phyloP scores from a whole-genome alignment of 2,888 invertebrate species.

The Micoletzkya japonica region DNA sequence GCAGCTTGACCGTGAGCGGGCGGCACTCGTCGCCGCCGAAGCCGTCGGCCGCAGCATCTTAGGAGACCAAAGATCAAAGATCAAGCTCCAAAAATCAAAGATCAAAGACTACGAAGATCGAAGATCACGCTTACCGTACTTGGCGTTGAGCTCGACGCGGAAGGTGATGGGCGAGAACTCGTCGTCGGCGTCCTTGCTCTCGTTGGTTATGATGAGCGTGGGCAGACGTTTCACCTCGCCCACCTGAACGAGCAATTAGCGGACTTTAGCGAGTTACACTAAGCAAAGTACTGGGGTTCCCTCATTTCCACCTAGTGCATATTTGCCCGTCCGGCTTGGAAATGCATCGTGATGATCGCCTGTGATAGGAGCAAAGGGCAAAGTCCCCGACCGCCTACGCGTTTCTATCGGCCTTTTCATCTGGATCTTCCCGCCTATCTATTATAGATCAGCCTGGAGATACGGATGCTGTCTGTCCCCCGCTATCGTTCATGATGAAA shows the following conservation, averaged over 20 bases:
- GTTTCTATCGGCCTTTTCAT: too few relatives aligned
- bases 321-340: too few relatives aligned
- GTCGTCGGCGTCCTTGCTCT: conserved; percentile 34
- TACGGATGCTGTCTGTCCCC: too few relatives aligned
- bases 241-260: background rate
- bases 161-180: conserved; percentile 31
- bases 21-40: conserved; percentile 22
- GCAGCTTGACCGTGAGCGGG: conserved; percentile 35
- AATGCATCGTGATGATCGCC: too few relatives aligned
- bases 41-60: conserved; percentile 18
- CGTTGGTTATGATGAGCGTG: conserved; percentile 36
- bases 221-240: conserved; percentile 15
- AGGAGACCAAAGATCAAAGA: background rate
- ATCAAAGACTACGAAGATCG: background rate
- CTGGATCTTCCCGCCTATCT: too few relatives aligned
- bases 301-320: too few relatives aligned
- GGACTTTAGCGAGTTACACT: too few relatives aligned
- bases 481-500: too few relatives aligned
- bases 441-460: too few relatives aligned
- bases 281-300: too few relatives aligned
- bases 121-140: conserved; percentile 22
- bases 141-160: conserved; percentile 20
- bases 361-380: too few relatives aligned
- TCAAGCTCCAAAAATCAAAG: background rate
- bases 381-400: too few relatives aligned